A percentile compares a stretch with the other conserved stretches of the same genome.
Conservation (phyloP, 2,888 invertebrate species). For the Lacanobia oleracea region DNA sequence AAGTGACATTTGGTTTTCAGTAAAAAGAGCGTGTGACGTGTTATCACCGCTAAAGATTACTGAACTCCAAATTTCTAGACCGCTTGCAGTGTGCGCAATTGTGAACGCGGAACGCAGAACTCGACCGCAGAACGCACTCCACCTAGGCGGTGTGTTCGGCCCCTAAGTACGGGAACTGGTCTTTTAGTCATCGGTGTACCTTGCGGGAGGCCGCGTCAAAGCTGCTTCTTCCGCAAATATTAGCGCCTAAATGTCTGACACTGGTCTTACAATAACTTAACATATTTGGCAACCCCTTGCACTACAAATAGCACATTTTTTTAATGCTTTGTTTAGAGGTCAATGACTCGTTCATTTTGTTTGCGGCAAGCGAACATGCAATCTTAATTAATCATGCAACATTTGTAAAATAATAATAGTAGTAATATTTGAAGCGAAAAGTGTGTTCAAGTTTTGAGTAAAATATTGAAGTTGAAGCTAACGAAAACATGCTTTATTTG, state of each 20-base stretch:
- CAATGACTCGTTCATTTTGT: constrained; percentile 26
- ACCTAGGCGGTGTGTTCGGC: no score
- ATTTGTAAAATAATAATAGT: constrained; percentile 12
- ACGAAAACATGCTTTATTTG: constrained; percentile 42
- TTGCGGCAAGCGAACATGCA: constrained; percentile 52
- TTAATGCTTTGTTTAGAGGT: constrained; percentile 21
- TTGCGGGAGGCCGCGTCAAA: neutral
- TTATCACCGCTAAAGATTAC: no score
- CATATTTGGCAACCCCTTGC: constrained; percentile 4
- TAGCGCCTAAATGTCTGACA: constrained; percentile 2
- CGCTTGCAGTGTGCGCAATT: no score
- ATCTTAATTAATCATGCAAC: constrained; percentile 45
- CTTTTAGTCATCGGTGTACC: neutral
- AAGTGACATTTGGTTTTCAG: no score
- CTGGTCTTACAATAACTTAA: constrained; percentile 24
- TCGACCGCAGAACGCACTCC: no score
- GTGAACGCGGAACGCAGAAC: no score
- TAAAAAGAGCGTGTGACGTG: no score
- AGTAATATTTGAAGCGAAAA: constrained; percentile 22
- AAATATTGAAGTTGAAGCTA: constrained; percentile 22
- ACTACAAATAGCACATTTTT: constrained; percentile 23
- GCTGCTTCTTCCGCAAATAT: neutral
- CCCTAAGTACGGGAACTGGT: no score
- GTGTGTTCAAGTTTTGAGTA: neutral
- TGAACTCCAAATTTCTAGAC: no score